Evolutionary conservation across 2,113 vertebrate species (phyloP).

Genomic region (Nannospalax galili): DNA sequence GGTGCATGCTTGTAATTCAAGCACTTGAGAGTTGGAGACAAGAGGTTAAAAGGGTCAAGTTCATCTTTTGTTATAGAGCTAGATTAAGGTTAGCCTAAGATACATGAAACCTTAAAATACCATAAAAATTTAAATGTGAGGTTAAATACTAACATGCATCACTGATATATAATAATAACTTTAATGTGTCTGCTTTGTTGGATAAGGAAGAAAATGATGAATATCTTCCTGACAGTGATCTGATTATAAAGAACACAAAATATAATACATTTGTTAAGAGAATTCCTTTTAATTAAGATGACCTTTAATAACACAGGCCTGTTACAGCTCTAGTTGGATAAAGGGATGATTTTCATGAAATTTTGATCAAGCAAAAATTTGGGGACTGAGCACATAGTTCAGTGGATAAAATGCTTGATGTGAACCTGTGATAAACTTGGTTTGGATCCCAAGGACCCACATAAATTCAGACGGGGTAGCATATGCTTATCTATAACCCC

Average conservation of each 20-base stretch:
- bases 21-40: neutral
- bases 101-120: neutral
- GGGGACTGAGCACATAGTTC: neutral
- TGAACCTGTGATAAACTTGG: too few species aligned
- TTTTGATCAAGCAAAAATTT: constrained; percentile 61
- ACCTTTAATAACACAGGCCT: constrained; percentile 71
- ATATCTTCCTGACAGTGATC: constrained; percentile 53
- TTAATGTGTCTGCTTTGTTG: neutral
- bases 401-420: neutral
- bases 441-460: neutral
- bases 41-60: neutral
- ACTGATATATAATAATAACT: constrained; percentile 19
- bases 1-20: neutral
- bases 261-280: constrained; percentile 41
- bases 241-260: constrained; percentile 33
- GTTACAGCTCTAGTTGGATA: constrained; percentile 63
- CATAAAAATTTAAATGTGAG: neutral
- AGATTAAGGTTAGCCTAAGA: neutral
- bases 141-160: constrained; percentile 17
- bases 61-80: neutral
- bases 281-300: constrained; percentile 73
- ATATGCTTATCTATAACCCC: too few species aligned
- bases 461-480: neutral
- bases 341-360: constrained; percentile 41
- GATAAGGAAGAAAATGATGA: constrained; percentile 26